phyloP scores from a whole-genome alignment of 2,113 vertebrate genomes.

The Salvator merianae region DNA sequence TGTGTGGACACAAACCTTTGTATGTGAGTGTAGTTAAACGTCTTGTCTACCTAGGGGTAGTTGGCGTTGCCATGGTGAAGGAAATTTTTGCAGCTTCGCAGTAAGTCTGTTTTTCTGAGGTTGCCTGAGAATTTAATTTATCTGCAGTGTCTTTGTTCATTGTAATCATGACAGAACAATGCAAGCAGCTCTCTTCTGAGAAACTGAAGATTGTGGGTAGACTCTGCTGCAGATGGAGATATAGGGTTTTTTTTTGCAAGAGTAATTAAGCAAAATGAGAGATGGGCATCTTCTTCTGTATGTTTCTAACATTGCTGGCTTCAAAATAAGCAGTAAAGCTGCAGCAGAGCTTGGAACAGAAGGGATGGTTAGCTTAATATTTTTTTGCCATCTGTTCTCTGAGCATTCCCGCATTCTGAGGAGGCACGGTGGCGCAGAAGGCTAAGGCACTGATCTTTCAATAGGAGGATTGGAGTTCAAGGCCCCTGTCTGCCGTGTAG shows the following conservation, averaged over 20 bases:
- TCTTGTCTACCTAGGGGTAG: slow-evolving; percentile 16
- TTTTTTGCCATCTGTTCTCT: slow-evolving; percentile 76
- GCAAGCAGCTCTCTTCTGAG: slow-evolving; percentile 28
- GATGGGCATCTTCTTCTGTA: slow-evolving; percentile 50
- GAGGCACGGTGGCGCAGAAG: too few species aligned
- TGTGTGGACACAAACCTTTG: too few species aligned
- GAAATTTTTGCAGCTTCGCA: slow-evolving; percentile 36
- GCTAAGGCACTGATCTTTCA: too few species aligned
- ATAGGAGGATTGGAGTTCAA: too few species aligned
- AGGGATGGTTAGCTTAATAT: slow-evolving; percentile 76
- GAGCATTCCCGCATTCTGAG: slow-evolving; percentile 67
- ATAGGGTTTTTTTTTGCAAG: slow-evolving; percentile 55
- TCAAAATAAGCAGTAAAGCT: slow-evolving; percentile 48
- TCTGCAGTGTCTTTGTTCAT: slow-evolving; percentile 44
- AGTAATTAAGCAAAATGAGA: slow-evolving; percentile 45
- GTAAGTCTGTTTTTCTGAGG: slow-evolving; percentile 44
- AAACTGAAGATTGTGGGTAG: slow-evolving; percentile 46
- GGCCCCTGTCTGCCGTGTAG: too few species aligned
- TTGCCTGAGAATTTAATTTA: slow-evolving; percentile 31
- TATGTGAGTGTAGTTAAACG: neutral
- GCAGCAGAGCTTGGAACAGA: slow-evolving; percentile 60
- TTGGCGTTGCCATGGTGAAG: slow-evolving; percentile 51
- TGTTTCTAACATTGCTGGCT: slow-evolving; percentile 58
- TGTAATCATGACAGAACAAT: slow-evolving; percentile 27
- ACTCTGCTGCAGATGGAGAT: fast-evolving